Evolutionary conservation across 2,888 invertebrate genomes (phyloP).

Genomic region (Caenorhabditis plicata): DNA sequence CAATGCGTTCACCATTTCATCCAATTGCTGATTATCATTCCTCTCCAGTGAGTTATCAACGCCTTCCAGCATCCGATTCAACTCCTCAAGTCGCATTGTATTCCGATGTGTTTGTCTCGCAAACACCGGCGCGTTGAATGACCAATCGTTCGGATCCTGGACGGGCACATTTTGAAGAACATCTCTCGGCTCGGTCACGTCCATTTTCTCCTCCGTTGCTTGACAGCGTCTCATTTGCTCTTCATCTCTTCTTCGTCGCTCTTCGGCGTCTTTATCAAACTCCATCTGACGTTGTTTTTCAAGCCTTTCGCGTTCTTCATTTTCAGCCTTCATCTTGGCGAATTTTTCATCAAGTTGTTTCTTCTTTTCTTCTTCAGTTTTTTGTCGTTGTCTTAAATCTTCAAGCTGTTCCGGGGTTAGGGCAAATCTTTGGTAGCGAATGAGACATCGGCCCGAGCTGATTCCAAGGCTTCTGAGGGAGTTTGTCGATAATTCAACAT

Average conservation of each 20-base stretch:
- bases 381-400: too few relatives aligned
- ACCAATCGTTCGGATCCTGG: constrained; percentile 19
- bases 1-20: constrained; percentile 26
- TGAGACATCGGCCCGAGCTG: constrained; percentile 28
- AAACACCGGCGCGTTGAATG: constrained; percentile 30
- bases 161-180: constrained; percentile 19
- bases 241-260: constrained; percentile 14
- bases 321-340: constrained; percentile 32
- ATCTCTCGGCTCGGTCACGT: constrained; percentile 14
- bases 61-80: constrained; percentile 37
- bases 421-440: too few relatives aligned
- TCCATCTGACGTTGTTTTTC: constrained; percentile 27
- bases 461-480: constrained; percentile 33
- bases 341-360: constrained; percentile 20
- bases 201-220: constrained; percentile 10
- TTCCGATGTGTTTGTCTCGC: constrained; percentile 13
- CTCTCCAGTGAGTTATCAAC: constrained; percentile 5
- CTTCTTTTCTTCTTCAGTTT: too few relatives aligned
- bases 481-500: constrained; percentile 18
- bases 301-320: constrained; percentile 34
- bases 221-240: constrained; percentile 11
- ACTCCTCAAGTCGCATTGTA: constrained; percentile 17
- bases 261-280: constrained; percentile 24
- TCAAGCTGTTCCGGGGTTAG: too few relatives aligned
- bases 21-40: constrained; percentile 6